Evolutionary conservation across 2,888 invertebrate species (phyloP), one percentile per base, ranked within the genome.

Genomic region (Synanthedon andrenaeformis): DNA sequence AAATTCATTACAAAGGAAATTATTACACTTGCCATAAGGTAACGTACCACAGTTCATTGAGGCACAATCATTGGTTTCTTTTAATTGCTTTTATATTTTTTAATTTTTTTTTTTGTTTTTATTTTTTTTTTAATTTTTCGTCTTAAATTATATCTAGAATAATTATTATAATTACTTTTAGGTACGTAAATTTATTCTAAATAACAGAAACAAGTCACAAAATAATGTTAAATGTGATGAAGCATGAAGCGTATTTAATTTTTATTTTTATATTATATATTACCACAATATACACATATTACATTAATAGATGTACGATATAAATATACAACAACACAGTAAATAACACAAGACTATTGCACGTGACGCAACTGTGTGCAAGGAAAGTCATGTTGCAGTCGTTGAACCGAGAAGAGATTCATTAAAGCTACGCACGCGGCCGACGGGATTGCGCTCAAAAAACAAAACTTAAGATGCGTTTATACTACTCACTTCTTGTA

Each of bases 41-140:
- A 86, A 85, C 87, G 87, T 86, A 87, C 86, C 86, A 87, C 87
- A 85, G 84, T 82, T 85, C 79, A 85, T 85, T 85, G 86, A 87
- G 87, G 87, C 87, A 87, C 87, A 86, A 87, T 86, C 85, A 87
- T 87, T 87, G 87, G 87, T 87, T 86, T 83, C 76, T 84, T 85
- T 82, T 80, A 76, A 81, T 84, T 85, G 80, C 82, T 86, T 83
- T 82, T 76, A 69, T 65, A 70, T 74, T 75, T 64, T 62, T 70
- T 71, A 67, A 63, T 63, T 66, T 67, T 68, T 67, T 64, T 70
- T 69, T 69, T 61, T 62, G 68, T 62, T 63, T 63, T 62, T 23
- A 4, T 3, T 23, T 23, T 8, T 8, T 35, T 35, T 62, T 58
- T 58, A 59, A 67, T 69, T 72, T 49, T 58, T 52, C 53, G 67